Base-by-base conservation (phyloP, 2,113 vertebrate genomes). In the Nannospalax galili region DNA sequence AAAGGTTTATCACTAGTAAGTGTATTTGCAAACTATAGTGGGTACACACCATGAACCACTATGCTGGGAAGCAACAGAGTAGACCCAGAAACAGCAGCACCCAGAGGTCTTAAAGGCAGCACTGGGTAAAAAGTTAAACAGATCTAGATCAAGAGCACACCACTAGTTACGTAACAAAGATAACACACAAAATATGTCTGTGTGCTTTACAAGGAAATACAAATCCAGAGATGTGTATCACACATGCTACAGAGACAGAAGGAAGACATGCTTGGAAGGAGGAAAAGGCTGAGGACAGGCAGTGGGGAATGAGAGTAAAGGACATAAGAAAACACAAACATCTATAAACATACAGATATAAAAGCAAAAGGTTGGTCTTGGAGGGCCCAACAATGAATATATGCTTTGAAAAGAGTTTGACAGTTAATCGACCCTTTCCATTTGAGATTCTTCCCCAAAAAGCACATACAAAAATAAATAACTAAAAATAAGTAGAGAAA, bases 401-500 rank as follows among this genome's bases (percentile, higher is more conserved):
- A 24, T 42, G 60, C 35, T 94, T 89, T 79, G 52, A 84, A 84
- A 86, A 67, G 26, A 87, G 4, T 40, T 52, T 37, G 64, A 52
- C 15, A 52, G 82, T 86, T 90, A 77, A 60, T 22, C 37, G 72
- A 48, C 48, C 24, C 19, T 62, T 82, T 92, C 37, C 65, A 62
- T 72, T 62, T 81, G n/a, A 95, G 93, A 92, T 56, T 69, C 64
- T 69, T 48, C 73, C 70, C 40, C 10, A 15, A 56, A 77, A 92
- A 45, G 10, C 48, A 9, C 37, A 87, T 35, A 40, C 84, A 86
- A 91, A 52, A 92, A 73, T 92, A 88, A 92, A 82, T 26, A 69
- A 35, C 30, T 70, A 87, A 81, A 92, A 92, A 60, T 22, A 82
- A 86, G 65, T 4, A 80, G 10, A 82, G 60, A 88, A 95, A 84